Conservation (phyloP, 2,113 vertebrate genomes). For the Ceyx melanurus region DNA sequence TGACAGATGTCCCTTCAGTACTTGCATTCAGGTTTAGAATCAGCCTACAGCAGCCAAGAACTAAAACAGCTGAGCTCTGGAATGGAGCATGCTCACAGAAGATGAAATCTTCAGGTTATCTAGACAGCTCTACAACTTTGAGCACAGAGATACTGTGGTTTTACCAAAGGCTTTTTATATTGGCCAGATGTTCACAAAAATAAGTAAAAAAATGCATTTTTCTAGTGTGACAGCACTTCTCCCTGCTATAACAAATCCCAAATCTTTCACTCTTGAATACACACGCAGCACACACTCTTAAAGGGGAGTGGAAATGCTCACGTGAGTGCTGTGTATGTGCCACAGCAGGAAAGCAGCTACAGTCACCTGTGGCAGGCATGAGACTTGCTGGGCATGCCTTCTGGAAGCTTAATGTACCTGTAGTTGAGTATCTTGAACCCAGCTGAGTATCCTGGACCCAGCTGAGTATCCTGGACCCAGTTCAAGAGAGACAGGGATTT, state of each 20-base stretch:
- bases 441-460: too few species aligned
- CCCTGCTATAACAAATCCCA: background rate
- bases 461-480: too few species aligned
- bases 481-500: too few species aligned
- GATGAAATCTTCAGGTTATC: background rate
- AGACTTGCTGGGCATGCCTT: background rate
- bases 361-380: background rate
- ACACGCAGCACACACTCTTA: background rate
- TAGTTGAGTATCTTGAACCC: background rate
- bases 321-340: background rate
- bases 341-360: background rate
- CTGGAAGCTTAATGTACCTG: background rate
- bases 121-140: background rate
- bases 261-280: background rate
- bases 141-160: background rate
- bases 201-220: background rate
- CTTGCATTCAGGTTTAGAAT: conserved; percentile 18
- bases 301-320: background rate
- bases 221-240: background rate
- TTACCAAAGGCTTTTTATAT: background rate
- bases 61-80: conserved; percentile 10
- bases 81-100: background rate
- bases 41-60: conserved; percentile 3
- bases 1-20: background rate
- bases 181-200: background rate